Base-by-base conservation (phyloP, 2,797 vertebrate genomes). In the Notolepis coatsorum region DNA sequence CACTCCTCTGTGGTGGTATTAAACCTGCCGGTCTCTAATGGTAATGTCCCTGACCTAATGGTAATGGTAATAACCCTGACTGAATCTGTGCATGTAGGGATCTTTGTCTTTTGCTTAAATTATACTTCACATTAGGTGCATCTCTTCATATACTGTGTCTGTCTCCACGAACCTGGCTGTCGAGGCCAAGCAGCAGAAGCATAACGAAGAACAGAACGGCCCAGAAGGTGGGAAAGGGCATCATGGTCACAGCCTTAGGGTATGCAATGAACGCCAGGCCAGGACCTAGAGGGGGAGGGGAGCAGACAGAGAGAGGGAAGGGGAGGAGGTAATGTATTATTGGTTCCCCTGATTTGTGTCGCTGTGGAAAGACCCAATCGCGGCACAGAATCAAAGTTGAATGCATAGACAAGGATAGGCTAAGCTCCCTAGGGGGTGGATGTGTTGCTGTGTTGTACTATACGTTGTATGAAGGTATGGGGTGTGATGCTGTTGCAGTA, bases 101-200 rank as follows among this genome's bases (percentile, higher is more conserved):
- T n/a, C n/a, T n/a, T n/a, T n/a, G n/a, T n/a, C n/a, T n/a, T n/a
- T n/a, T n/a, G n/a, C n/a, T n/a, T n/a, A n/a, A n/a, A n/a, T n/a
- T n/a, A n/a, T n/a, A n/a, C n/a, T n/a, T n/a, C n/a, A n/a, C n/a
- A n/a, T n/a, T n/a, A n/a, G n/a, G n/a, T n/a, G n/a, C n/a, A n/a
- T n/a, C n/a, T n/a, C n/a, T n/a, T n/a, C n/a, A n/a, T n/a, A n/a
- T n/a, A n/a, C n/a, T n/a, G n/a, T n/a, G n/a, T n/a, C n/a, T n/a
- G n/a, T n/a, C n/a, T 21, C 18, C 6, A 54, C 94, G 52, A 18
- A 99, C 97, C 98, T 99, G 98, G 94, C 97, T 99, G 93, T 99
- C 98, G 92, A 99, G 95, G 93, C 98, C 98, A 91, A 99, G 94
- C 92, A 99, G 94, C 88, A 99, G 94, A 92, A 99, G 96, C 98